Percentiles rank a stretch among this genome's conserved stretches.
Evolutionary conservation across 1,140 invertebrate genomes (phyloP).

Genomic region (Zaprionus davidi): DNA sequence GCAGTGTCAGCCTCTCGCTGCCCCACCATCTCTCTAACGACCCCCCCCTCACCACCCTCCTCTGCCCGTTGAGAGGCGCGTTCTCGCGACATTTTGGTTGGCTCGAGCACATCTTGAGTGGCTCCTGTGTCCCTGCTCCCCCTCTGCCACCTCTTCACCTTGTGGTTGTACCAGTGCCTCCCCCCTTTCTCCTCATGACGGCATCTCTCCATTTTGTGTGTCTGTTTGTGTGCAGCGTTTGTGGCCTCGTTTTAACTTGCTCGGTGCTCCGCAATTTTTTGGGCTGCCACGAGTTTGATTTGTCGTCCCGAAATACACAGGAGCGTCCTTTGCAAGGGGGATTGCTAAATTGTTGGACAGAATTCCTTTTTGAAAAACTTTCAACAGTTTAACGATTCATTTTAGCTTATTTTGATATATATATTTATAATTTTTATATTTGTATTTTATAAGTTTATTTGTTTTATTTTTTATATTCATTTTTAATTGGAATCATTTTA

Average conservation of each 20-base stretch:
- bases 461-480: too few species aligned
- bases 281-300: slow-evolving; percentile 67
- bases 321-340: slow-evolving; percentile 7
- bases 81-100: slow-evolving; percentile 80
- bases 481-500: too few species aligned
- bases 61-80: slow-evolving; percentile 52
- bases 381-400: too few species aligned
- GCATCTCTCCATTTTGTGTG: slow-evolving; percentile 23
- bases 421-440: too few species aligned
- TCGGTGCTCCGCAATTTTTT: slow-evolving; percentile 73
- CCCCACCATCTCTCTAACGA: not conserved
- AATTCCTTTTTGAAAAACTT: too few species aligned
- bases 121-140: not conserved
- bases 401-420: too few species aligned
- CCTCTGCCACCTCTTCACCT: slow-evolving; percentile 16
- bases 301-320: slow-evolving; percentile 31
- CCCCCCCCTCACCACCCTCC: not conserved
- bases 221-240: slow-evolving; percentile 46
- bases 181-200: too few species aligned
- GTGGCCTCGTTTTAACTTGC: slow-evolving; percentile 76
- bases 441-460: too few species aligned
- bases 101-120: slow-evolving; percentile 45
- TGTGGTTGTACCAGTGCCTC: slow-evolving; percentile 38
- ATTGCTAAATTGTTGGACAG: too few species aligned
- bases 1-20: not conserved